Base-by-base conservation (phyloP, 2,888 invertebrate species). In the Nipponacmea schrenckii region DNA sequence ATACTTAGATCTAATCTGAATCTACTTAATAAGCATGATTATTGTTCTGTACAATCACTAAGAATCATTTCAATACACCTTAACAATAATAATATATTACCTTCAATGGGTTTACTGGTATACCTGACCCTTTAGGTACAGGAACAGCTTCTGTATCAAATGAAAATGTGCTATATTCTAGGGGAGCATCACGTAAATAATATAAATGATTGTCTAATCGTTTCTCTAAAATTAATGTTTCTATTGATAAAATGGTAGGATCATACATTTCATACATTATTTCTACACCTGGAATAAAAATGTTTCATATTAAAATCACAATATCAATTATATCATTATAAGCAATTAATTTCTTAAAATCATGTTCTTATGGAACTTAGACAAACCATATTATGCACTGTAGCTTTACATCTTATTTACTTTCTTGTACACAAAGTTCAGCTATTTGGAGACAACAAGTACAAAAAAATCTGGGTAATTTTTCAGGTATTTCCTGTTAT, bases 121-220 rank as follows among this genome's bases (percentile, higher is more conserved):
- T 93, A 4, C 93, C 90, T 7, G 92, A 90, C 26, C 94, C 95
- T 85, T 95, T 94, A 1, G 94, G 93, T 65, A 89, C 87, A 62
- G 94, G 90, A 87, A 96, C 95, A 1, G 93, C 91, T 83, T 96
- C 95, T 95, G 98, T 95, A 85, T 98, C 94, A 71, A 94, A 91
- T 78, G 96, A 94, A 86, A 99, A 94, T 2, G 96, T 97, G 87
- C 96, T 96, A 88, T 94, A 97, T 88, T 98, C 95, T 0, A 94
- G 94, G 62, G 95, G 91, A 1, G 96, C 95, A 91, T 98, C 97
- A 81, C 91, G 80, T 67, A 99, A 91, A 87, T 98, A 99, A 20
- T 92, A 91, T 66, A 99, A 90, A 83, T 95, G 93, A 39, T 94
- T 93, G 89, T 99, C 99, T 26, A 98, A 90, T 68, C 98, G 92